A percentile compares a stretch with the other conserved stretches of the same genome.
phyloP scores from a whole-genome alignment of 2,888 invertebrate genomes.

The Leptothorax acervorum region DNA sequence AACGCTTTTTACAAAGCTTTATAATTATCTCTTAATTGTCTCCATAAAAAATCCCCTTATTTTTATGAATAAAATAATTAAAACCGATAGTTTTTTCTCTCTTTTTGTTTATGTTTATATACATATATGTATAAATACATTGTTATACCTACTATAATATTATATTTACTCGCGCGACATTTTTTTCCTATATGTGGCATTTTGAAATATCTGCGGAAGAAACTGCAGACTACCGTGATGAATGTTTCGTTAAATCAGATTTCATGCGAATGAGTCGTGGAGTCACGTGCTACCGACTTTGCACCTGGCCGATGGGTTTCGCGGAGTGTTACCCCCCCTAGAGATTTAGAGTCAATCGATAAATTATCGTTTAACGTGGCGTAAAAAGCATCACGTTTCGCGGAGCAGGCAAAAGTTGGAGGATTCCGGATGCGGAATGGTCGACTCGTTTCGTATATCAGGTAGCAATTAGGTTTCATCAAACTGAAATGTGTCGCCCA shows the following conservation, averaged over 20 bases:
- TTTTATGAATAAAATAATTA: neutral
- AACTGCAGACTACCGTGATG: neutral
- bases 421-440: conserved; percentile 39
- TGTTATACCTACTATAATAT: neutral
- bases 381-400: conserved; percentile 47
- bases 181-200: neutral
- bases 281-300: conserved; percentile 31
- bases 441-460: conserved; percentile 18
- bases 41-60: neutral
- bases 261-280: conserved; percentile 16
- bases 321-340: neutral
- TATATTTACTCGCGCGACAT: neutral
- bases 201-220: neutral
- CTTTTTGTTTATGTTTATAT: neutral
- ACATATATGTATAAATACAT: too few species aligned
- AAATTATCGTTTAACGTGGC: conserved; percentile 46
- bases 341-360: conserved; percentile 39
- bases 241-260: conserved; percentile 29
- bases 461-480: conserved; percentile 73
- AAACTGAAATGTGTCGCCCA: conserved; percentile 73
- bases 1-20: neutral
- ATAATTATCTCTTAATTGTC: neutral
- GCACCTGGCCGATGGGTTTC: conserved; percentile 11
- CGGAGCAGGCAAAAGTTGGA: conserved; percentile 24
- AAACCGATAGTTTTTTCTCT: neutral